phyloP scores from a whole-genome alignment of 2,797 vertebrate genomes.

The Lycodopsis pacificus region DNA sequence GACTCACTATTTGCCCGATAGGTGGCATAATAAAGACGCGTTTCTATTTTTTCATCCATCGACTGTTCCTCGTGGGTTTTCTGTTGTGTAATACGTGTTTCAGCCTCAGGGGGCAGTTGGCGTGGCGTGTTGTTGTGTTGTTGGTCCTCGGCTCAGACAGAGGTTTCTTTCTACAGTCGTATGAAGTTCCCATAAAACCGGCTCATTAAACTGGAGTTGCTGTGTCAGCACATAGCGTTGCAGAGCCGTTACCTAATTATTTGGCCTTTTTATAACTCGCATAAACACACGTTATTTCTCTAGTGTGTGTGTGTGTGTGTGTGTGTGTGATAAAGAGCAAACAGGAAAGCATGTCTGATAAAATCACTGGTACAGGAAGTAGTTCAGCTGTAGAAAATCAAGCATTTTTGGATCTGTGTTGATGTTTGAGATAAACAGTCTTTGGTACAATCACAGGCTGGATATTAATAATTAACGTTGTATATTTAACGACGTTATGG shows the following conservation, averaged over 20 bases:
- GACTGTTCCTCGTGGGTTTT: background rate
- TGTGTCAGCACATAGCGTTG: constrained; percentile 59
- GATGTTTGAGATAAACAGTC: constrained; percentile 17
- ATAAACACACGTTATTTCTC: constrained; percentile 10
- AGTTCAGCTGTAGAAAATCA: constrained; percentile 59
- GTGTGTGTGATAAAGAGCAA: constrained; percentile 5
- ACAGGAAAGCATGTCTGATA: constrained; percentile 37
- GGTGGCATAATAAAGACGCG: background rate
- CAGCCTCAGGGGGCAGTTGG: constrained; percentile 6
- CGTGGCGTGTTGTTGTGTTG: constrained; percentile 27
- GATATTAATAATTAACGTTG: constrained; percentile 21
- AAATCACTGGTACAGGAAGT: constrained; percentile 54
- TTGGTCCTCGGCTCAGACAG: constrained; percentile 36
- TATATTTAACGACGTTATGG: background rate
- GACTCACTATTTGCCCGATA: background rate
- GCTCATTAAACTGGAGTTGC: constrained; percentile 61
- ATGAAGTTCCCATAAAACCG: constrained; percentile 55
- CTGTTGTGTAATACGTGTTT: constrained; percentile 15
- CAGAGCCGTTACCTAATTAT: constrained; percentile 42
- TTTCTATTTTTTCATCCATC: constrained; percentile 4
- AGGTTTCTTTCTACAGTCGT: constrained; percentile 26
- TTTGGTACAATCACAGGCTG: background rate
- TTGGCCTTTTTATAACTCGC: constrained; percentile 24
- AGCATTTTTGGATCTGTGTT: constrained; percentile 8
- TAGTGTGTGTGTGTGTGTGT: background rate